Base-by-base conservation (phyloP, 2,797 vertebrate species). In the Percopsis omiscomaycus region DNA sequence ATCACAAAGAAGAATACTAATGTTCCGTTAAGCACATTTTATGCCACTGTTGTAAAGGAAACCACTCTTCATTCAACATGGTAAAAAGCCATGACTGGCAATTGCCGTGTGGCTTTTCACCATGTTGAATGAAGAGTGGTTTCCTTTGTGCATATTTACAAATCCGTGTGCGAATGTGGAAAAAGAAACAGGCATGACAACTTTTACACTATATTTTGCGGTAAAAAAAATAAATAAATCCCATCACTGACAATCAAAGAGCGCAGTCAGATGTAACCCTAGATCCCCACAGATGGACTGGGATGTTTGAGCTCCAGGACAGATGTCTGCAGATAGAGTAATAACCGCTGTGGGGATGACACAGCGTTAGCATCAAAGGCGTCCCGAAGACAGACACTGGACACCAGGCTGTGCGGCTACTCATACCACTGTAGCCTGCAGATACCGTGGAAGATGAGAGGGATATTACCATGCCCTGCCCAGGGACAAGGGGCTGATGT, bases 371-470 rank as follows among this genome's bases (percentile, higher is more conserved):
- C 75, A 71, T 69, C 16, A 69, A 11, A 59, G 53, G 14, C 1
- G n/a, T 54, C 77, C 66, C 55, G 57, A 65, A 75, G 71, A 63
- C 65, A 68, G 84, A 74, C 67, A 57, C 73, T 53, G 61, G 67
- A 71, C 68, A 75, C 66, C 57, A 28, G 63, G 68, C 1, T 1
- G 66, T 70, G 78, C 77, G 22, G 73, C 53, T 68, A 49, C 59
- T 84, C 73, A 81, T 85, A 81, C 83, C 68, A 59, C 58, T 82
- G 53, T 74, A 79, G 79, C 86, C 82, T 70, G 64, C 50, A 67
- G 83, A 75, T 66, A 71, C 32, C 59, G 66, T 57, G 37, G 66
- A 72, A 74, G 62, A 77, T 22, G 57, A 73, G 28, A 60, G n/a
- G 28, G 56, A 69, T 56, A 75, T 79, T 81, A 61, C 67, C 65